phyloP scores from a whole-genome alignment of 2,888 invertebrate species.

The Synergus itoensis region DNA sequence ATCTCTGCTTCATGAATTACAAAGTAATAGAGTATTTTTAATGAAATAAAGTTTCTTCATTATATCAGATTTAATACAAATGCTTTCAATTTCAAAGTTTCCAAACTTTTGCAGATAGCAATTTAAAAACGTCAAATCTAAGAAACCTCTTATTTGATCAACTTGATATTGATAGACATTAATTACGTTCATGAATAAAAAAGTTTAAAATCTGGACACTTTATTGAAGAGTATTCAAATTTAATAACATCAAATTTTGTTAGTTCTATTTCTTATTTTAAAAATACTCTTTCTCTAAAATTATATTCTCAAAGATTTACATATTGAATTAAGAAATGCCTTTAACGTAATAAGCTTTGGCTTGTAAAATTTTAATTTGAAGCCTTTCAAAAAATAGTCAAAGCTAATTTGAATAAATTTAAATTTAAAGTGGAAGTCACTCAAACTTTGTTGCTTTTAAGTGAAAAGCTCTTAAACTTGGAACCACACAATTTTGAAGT shows the following conservation, averaged over 20 bases:
- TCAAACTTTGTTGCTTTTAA: not conserved
- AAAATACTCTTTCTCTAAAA: not conserved
- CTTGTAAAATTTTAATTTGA: not conserved
- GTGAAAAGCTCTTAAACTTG: not conserved
- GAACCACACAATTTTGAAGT: too few species aligned
- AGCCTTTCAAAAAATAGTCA: not conserved
- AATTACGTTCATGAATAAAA: too few species aligned
- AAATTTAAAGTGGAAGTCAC: not conserved
- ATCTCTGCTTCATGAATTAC: constrained; percentile 1
- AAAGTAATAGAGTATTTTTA: not conserved
- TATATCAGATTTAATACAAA: constrained; percentile 7
- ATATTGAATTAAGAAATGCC: not conserved
- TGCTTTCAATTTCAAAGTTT: not conserved
- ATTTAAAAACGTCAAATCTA: not conserved
- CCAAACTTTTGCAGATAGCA: not conserved
- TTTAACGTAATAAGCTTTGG: not conserved
- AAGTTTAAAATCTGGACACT: not conserved
- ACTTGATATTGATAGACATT: not conserved
- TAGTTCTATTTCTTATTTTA: too few species aligned
- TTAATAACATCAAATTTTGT: too few species aligned
- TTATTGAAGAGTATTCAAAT: not conserved
- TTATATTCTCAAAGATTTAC: not conserved
- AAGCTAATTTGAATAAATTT: not conserved
- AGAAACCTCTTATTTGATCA: not conserved
- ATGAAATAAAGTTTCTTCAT: not conserved